Evolutionary conservation across 2,797 vertebrate genomes (phyloP).

Genomic region (Lithobates sylvaticus): DNA sequence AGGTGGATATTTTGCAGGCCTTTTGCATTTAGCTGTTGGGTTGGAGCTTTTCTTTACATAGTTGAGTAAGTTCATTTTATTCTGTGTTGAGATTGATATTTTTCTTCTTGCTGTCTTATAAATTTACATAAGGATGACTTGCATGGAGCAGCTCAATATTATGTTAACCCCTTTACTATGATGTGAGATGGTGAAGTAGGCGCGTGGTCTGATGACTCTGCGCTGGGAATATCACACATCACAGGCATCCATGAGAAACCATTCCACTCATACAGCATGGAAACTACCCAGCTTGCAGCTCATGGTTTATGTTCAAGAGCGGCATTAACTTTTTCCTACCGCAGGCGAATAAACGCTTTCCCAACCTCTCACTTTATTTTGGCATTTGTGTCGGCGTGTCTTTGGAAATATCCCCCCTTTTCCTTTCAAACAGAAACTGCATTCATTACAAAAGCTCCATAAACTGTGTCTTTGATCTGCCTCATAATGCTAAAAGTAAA

Average conservation of each 20-base stretch:
- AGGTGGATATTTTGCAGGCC: no score
- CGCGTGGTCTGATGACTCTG: neutral
- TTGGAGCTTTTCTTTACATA: no score
- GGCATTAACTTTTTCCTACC: slow-evolving; percentile 56
- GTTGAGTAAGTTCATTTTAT: neutral
- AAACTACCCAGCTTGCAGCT: slow-evolving; percentile 33
- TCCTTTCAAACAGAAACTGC: slow-evolving; percentile 45
- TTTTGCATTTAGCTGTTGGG: no score
- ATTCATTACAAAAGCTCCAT: slow-evolving; percentile 52
- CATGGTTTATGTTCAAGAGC: slow-evolving; percentile 31
- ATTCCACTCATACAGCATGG: slow-evolving; percentile 20
- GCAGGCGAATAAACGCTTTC: slow-evolving; percentile 49
- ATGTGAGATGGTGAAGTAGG: neutral
- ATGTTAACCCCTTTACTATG: slow-evolving; percentile 1
- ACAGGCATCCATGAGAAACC: slow-evolving; percentile 13
- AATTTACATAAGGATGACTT: neutral
- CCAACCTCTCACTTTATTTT: slow-evolving; percentile 55
- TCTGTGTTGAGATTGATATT: neutral
- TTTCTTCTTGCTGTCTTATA: neutral
- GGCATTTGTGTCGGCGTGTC: slow-evolving; percentile 30
- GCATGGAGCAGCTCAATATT: neutral
- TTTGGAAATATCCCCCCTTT: slow-evolving; percentile 51
- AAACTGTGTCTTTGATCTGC: slow-evolving; percentile 34
- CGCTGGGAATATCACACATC: slow-evolving; percentile 28
- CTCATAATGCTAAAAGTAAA: neutral